Evolutionary conservation across 1,140 invertebrate genomes (phyloP).

Genomic region (Neomicropteryx cornuta): DNA sequence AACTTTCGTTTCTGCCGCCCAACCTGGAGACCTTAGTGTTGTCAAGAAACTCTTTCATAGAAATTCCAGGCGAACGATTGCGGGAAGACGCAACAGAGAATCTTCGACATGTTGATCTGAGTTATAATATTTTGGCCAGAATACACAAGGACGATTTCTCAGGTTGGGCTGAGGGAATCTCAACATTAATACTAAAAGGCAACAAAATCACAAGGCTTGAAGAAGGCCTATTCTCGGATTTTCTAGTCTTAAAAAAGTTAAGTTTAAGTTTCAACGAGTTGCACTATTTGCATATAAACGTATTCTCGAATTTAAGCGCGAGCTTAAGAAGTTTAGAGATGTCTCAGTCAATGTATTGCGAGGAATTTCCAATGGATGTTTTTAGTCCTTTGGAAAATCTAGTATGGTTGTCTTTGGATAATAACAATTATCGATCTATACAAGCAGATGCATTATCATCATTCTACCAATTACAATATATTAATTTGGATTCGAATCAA

Average conservation of each 20-base stretch:
- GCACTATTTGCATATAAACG: constrained; percentile 60
- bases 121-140: constrained; percentile 73
- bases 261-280: constrained; percentile 83
- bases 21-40: constrained; percentile 67
- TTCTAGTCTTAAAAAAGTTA: constrained; percentile 66
- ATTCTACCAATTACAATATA: constrained; percentile 62
- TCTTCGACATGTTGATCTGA: constrained; percentile 73
- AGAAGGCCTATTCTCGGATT: constrained; percentile 56
- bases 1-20: constrained; percentile 37
- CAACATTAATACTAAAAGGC: constrained; percentile 72
- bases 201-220: constrained; percentile 70
- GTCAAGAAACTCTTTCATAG: constrained; percentile 65
- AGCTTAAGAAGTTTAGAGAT: constrained; percentile 74
- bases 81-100: constrained; percentile 53
- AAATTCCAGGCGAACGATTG: constrained; percentile 56
- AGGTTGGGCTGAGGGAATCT: constrained; percentile 68
- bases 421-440: constrained; percentile 71
- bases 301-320: constrained; percentile 60
- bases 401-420: constrained; percentile 77
- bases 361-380: constrained; percentile 63
- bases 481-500: constrained; percentile 79
- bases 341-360: constrained; percentile 71
- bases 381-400: constrained; percentile 58
- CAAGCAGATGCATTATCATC: constrained; percentile 46
- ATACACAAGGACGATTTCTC: constrained; percentile 64